Conservation (phyloP, 1,140 invertebrate genomes). For the Musca domestica region DNA sequence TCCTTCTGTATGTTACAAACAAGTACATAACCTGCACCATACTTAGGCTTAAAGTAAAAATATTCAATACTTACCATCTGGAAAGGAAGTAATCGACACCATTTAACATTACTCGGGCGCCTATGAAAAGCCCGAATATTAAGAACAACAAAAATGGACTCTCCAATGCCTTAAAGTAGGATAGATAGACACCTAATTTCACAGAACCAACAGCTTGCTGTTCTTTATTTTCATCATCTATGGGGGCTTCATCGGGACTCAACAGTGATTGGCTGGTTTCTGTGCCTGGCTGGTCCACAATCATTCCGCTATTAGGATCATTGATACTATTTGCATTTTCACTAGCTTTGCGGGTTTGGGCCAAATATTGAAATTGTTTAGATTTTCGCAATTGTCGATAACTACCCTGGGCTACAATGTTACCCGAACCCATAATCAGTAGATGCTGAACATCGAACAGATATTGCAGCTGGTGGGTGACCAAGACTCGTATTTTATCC, state of each 20-base stretch:
- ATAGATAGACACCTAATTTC: constrained; percentile 61
- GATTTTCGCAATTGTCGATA: constrained; percentile 52
- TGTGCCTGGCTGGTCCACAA: constrained; percentile 46
- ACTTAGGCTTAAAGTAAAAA: too few species aligned
- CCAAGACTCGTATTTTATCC: constrained; percentile 72
- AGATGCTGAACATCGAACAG: constrained; percentile 72
- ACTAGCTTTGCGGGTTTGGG: constrained; percentile 38
- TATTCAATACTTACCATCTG: constrained; percentile 64
- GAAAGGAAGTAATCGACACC: constrained; percentile 77
- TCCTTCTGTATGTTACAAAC: too few species aligned
- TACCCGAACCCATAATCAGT: constrained; percentile 64
- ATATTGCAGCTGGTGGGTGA: constrained; percentile 89
- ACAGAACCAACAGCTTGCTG: constrained; percentile 53
- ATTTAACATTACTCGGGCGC: constrained; percentile 69
- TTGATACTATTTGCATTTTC: constrained; percentile 37
- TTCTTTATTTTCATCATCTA: constrained; percentile 55
- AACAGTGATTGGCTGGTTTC: constrained; percentile 41
- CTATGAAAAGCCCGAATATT: constrained; percentile 62
- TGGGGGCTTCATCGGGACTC: constrained; percentile 36
- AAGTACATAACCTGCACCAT: too few species aligned
- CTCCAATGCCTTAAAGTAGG: constrained; percentile 71
- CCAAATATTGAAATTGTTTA: constrained; percentile 58
- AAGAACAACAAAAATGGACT: constrained; percentile 61
- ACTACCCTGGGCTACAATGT: constrained; percentile 51
- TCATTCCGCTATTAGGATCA: constrained; percentile 54